Conservation (phyloP, 2,888 invertebrate species). For the Phyllotreta striolata region DNA sequence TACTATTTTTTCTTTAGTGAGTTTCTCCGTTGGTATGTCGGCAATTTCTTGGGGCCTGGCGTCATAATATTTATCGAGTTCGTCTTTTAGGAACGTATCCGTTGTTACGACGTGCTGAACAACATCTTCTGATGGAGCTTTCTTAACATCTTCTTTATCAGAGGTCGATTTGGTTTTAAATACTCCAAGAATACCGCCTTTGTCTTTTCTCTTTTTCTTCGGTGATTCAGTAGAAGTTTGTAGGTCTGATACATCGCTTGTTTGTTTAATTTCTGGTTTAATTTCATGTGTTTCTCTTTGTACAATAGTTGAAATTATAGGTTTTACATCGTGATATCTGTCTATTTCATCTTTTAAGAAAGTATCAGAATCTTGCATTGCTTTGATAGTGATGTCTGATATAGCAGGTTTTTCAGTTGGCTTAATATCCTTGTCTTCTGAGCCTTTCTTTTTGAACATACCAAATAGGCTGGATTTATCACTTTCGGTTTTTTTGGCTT, state of each 20-base stretch:
- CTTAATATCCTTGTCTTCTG: slow-evolving; percentile 6
- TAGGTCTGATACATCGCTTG: background rate
- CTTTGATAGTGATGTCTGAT: slow-evolving; percentile 18
- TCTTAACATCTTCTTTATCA: slow-evolving; percentile 10
- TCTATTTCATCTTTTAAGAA: slow-evolving; percentile 49
- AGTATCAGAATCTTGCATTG: slow-evolving; percentile 11
- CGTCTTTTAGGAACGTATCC: slow-evolving; percentile 36
- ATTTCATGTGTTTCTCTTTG: background rate
- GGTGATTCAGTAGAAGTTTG: slow-evolving; percentile 11
- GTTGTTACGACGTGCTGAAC: slow-evolving; percentile 35
- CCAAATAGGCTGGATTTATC: slow-evolving; percentile 35
- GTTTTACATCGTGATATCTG: slow-evolving; percentile 44
- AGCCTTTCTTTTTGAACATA: slow-evolving; percentile 35
- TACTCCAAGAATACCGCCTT: slow-evolving; percentile 36
- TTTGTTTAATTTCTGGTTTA: background rate
- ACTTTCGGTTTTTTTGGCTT: slow-evolving; percentile 29
- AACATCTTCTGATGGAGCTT: slow-evolving; percentile 22
- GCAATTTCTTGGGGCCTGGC: slow-evolving; percentile 35
- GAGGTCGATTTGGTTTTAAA: slow-evolving; percentile 37
- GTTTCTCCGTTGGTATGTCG: slow-evolving; percentile 17
- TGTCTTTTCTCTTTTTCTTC: slow-evolving; percentile 14
- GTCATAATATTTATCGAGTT: slow-evolving; percentile 40
- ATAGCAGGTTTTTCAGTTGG: slow-evolving; percentile 12
- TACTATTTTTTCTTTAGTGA: slow-evolving; percentile 26
- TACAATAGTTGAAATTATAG: slow-evolving; percentile 16